Base-by-base conservation (phyloP, 1,140 invertebrate genomes). In the Mamestra configurata region DNA sequence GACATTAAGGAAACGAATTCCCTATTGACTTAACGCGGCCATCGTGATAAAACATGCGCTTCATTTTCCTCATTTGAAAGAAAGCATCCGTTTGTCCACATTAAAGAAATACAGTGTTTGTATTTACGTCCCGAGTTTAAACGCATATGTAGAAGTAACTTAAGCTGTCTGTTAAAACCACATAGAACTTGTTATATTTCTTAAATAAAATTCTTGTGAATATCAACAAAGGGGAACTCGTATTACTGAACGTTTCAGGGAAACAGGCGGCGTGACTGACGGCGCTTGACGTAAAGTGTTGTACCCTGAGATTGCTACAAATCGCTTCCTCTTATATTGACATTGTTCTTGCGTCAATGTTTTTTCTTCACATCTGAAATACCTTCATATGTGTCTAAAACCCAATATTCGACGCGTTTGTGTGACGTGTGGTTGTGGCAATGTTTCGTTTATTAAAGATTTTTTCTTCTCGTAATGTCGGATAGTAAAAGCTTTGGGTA, bases 291-390 rank as follows among this genome's bases (percentile, higher is more conserved):
- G 71, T 75, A 40, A 59, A 75, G 53, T 75, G 71, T 57, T 59
- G 53, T 75, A 27, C 51, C 11, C 35, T 18, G 71, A 75, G 71
- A 75, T 75, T 57, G 51, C 71, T 75, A 57, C 53, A 57, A 75
- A 75, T 75, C 51, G 71, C 71, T 75, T 75, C 71, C 51, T 53
- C 53, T 55, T 57, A 75, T 75, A 75, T 75, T 75, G 53, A 75
- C 51, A 59, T 75, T 75, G 71, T 75, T 75, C 43, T 46, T 75
- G 71, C 37, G 51, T 46, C 71, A 59, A 75, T 75, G 53, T 75
- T 46, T 70, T 75, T 55, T 51, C 35, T 75, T 75, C 37, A 59
- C 71, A 40, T 11, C 71, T 22, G 15, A 75, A 75, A 75, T 57
- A 37, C 35, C 71, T 59, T 24, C 53, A 40, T 59, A 75, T 75